Conservation (phyloP, 2,113 vertebrate species). For the Lontra canadensis region DNA sequence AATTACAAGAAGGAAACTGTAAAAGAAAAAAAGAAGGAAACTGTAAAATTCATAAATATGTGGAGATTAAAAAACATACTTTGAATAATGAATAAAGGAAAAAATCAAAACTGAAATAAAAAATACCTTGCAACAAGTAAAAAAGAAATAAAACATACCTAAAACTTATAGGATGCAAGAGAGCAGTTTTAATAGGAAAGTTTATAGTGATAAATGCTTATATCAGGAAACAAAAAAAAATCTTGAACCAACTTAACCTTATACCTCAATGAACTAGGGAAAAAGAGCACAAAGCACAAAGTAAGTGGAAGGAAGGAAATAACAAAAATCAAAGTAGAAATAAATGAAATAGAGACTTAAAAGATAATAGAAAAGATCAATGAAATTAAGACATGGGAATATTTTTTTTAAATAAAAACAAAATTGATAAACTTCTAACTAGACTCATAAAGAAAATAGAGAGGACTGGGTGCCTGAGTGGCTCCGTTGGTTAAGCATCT, state of each 20-base stretch:
- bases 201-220: not conserved
- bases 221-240: not conserved
- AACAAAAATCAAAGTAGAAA: too few species aligned
- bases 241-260: not conserved
- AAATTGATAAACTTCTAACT: not conserved
- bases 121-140: not conserved
- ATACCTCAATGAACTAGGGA: not conserved
- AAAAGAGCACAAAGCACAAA: not conserved
- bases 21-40: not conserved
- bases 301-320: not conserved
- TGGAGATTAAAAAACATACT: too few species aligned
- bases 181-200: not conserved
- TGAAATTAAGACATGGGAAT: not conserved
- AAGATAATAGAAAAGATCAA: not conserved
- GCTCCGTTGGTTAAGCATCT: too few species aligned
- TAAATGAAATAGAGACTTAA: not conserved
- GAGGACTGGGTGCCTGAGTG: too few species aligned
- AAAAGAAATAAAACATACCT: not conserved
- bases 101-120: not conserved
- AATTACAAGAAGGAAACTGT: not conserved
- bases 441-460: not conserved
- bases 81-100: not conserved
- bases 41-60: not conserved
- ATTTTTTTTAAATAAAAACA: not conserved
- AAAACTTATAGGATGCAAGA: not conserved